Base-by-base conservation (phyloP, 1,140 invertebrate species). In the Eupeodes corollae region DNA sequence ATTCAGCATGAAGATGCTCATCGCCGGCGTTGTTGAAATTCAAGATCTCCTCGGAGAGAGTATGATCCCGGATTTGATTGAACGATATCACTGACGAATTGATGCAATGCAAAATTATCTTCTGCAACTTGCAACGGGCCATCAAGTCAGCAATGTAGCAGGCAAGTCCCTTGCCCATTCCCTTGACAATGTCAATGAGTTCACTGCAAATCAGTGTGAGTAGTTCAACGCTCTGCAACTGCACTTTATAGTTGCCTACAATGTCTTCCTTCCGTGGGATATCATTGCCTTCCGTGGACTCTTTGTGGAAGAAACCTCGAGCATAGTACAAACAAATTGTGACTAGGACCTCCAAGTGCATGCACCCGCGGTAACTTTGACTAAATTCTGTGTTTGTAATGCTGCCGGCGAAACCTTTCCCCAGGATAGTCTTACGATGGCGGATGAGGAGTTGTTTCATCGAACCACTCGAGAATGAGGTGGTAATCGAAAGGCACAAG, bases 91-190 rank as follows among this genome's bases (percentile, higher is more conserved):
- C 86, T 19, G 82, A 85, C 8, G 87, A 83, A 12, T 90, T 74
- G 19, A 91, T 70, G 66, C 87, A 89, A 63, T 91, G 87, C 32
- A 94, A 72, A 21, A 89, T 72, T n/a, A 88, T 83, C 65, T 91
- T 91, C 69, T 93, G 90, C 19, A 93, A 76, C 70, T 91, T 91
- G 59, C 87, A 88, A 49, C 86, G 80, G 1, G 77, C 75, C 51
- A 94, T 69, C 48, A 92, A 68, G 69, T 91, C 86, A 43, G 80
- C 80, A 31, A 94, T 82, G 64, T 90, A 93, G 48, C 79, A 83
- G 18, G 85, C 81, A 59, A 92, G 83, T 0, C 83, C 86, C 56
- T 80, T 81, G 0, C 81, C 84, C 63, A 83, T 88, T 54, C 88
- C 87, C 46, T 80, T 79, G n/a, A 90, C 84, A 21, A 92, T 81